Evolutionary conservation across 53 echinoderm and acorn worm genomes (phyloP).

Genomic region (Echinarachnius parma): DNA sequence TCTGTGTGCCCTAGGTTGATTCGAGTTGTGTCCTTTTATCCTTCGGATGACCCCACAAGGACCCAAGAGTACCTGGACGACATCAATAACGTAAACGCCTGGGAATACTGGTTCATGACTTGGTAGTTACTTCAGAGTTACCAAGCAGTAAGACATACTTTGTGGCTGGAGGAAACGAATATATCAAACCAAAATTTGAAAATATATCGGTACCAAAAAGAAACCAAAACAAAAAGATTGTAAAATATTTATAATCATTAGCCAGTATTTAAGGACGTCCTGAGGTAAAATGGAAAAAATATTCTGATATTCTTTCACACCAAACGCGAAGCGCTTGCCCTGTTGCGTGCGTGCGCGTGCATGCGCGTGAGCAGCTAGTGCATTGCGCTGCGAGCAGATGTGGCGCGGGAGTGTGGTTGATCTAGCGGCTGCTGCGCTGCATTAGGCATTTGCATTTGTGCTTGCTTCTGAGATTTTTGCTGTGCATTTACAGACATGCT

Average conservation of each 20-base stretch:
- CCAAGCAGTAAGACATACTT: constrained; percentile 45
- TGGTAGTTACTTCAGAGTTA: constrained; percentile 43
- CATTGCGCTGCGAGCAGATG: not conserved
- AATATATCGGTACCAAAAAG: not conserved
- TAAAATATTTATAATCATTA: constrained; percentile 1
- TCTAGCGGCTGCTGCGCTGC: constrained; percentile 12
- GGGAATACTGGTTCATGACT: constrained; percentile 49
- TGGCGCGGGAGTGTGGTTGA: constrained; percentile 30
- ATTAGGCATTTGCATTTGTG: not conserved
- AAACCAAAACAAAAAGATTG: not conserved
- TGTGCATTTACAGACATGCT: no score
- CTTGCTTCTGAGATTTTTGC: no score
- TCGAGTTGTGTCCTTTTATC: constrained; percentile 35
- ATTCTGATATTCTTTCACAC: constrained; percentile 41
- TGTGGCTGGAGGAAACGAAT: constrained; percentile 43
- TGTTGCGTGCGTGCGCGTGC: not conserved
- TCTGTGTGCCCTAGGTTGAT: constrained; percentile 50
- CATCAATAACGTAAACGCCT: constrained; percentile 6
- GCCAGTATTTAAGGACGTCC: constrained; percentile 45
- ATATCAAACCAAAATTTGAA: not conserved
- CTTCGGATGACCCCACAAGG: constrained; percentile 24
- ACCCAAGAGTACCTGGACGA: constrained; percentile 31
- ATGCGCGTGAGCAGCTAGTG: not conserved
- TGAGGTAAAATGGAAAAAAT: constrained; percentile 34
- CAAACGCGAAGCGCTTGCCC: not conserved